Base-by-base conservation (phyloP, 2,113 vertebrate species). In the Myrmecobius fasciatus region DNA sequence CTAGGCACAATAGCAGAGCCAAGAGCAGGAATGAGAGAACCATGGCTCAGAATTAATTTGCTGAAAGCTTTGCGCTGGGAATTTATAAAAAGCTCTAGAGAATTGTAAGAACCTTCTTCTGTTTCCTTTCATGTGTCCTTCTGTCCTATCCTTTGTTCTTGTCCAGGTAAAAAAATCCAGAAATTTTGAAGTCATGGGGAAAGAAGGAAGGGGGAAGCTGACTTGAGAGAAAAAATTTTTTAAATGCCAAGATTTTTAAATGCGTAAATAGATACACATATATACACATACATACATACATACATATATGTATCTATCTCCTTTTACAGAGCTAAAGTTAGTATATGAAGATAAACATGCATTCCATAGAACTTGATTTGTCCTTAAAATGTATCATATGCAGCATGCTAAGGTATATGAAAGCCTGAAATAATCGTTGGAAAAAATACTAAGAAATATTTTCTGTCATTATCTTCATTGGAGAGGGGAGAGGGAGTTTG, bases 11-110 rank as follows among this genome's bases (percentile, higher is more conserved):
- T 75, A 75, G 60, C 60, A 20, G 60, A 75, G 14, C 17, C 67
- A 43, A 43, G 89, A 91, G 26, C 91, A 89, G 46, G 1, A 20
- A 1, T n/a, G 93, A 94, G 56, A 51, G 94, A 96, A 91, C 93
- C 95, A 90, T 96, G 75, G n/a, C 67, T 91, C 88, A 93, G 89
- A 89, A 89, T 31, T 48, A 91, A 97, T 93, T 89, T 94, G 90
- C 94, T 95, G 93, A 89, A 90, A 10, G 90, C 95, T 96, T 96
- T 95, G 92, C 89, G 36, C 52, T 53, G 91, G 91, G 67, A 43
- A 89, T 93, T 94, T 94, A 94, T 83, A 20, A 96, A 97, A 91
- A 90, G 88, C 96, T 94, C 94, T 1, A 0, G 94, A 96, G 91
- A 94, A 89, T 95, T 95, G n/a, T 88, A 93, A 95, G 94, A 56